Evolutionary conservation across 2,888 invertebrate genomes (phyloP), one percentile per base, ranked within the genome.

Genomic region (Heteropelma amictum): DNA sequence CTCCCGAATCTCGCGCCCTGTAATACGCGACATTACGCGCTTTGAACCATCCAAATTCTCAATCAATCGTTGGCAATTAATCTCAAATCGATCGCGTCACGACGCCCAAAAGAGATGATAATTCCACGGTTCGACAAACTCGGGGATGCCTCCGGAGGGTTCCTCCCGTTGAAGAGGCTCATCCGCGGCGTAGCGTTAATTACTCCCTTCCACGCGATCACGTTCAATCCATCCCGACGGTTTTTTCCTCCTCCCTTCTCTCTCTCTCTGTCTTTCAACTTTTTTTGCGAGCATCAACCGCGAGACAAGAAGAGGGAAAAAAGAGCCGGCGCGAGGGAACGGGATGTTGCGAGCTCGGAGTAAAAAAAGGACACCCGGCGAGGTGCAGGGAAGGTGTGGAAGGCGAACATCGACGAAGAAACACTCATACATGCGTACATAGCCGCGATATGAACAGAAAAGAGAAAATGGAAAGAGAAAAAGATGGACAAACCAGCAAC

Each of bases 141-240:
- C n/a, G n/a, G n/a, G n/a, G n/a, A n/a, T n/a, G n/a, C n/a, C n/a
- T n/a, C n/a, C n/a, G n/a, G n/a, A 56, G 35, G 38, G 38, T 23
- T 61, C 23, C 35, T 61, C 35, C 21, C 21, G 30, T 14, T 26
- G 21, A n/a, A n/a, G n/a, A n/a, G n/a, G n/a, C 47, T n/a, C 21
- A 12, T 35, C 6, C 21, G 12, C 14, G 26, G 33, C 30, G 53
- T 54, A 54, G 86, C 86, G 90, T 90, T 91, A 91, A 86, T 87
- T 87, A 86, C 84, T 86, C 81, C 90, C 89, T 87, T 89, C 89
- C 81, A 80, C n/a, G n/a, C 42, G 65, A 70, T 51, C 70, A 38
- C 58, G 67, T 60, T 12, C 63, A 28, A 10, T 17, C 51, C 33
- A 26, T 17, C 35, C 26, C n/a, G 26, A 23, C 56, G 26, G 42